These are phyloP conservation scores for Chymomyza costata DNA, from an alignment of 1,140 invertebrate species.

Conservation along the genomic window DNA sequence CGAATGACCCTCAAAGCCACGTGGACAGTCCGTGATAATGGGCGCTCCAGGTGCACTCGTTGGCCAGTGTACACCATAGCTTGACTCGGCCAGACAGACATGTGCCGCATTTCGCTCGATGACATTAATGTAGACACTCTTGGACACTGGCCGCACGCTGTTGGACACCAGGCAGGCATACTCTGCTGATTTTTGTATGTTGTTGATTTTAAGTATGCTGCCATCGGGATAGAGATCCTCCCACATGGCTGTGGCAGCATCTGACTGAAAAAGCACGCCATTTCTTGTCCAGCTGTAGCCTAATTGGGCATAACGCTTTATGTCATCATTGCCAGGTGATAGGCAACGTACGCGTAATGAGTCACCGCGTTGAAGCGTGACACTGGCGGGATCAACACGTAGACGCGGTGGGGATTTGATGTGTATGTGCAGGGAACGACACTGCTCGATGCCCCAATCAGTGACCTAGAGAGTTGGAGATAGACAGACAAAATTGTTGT, in stretches of 20 bases:
- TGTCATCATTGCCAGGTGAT: slow-evolving; percentile 78
- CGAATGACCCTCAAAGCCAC: slow-evolving; percentile 76
- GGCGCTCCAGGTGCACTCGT: slow-evolving; percentile 80
- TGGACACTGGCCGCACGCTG: slow-evolving; percentile 78
- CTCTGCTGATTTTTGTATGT: slow-evolving; percentile 81
- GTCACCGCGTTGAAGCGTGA: slow-evolving; percentile 79
- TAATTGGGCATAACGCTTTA: slow-evolving; percentile 78
- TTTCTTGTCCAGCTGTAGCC: slow-evolving; percentile 89
- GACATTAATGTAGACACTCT: slow-evolving; percentile 79
- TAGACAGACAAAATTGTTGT: no score
- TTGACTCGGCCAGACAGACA: slow-evolving; percentile 76
- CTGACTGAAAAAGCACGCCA: slow-evolving; percentile 82
- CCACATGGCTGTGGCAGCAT: slow-evolving; percentile 84
- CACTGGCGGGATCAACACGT: slow-evolving; percentile 83
- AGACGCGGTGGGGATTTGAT: slow-evolving; percentile 82
- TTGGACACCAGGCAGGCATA: slow-evolving; percentile 80
- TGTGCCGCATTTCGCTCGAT: slow-evolving; percentile 78
- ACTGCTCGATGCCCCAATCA: slow-evolving; percentile 85
- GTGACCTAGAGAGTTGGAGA: slow-evolving; percentile 77
- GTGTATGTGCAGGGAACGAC: slow-evolving; percentile 81
- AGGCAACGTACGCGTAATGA: slow-evolving; percentile 82
- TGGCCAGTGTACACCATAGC: slow-evolving; percentile 78
- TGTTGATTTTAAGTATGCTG: slow-evolving; percentile 85
- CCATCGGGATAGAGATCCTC: slow-evolving; percentile 87
- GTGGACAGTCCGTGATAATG: slow-evolving; percentile 79